Conservation (phyloP, 2,888 invertebrate species). For the Therioaphis trifolii region DNA sequence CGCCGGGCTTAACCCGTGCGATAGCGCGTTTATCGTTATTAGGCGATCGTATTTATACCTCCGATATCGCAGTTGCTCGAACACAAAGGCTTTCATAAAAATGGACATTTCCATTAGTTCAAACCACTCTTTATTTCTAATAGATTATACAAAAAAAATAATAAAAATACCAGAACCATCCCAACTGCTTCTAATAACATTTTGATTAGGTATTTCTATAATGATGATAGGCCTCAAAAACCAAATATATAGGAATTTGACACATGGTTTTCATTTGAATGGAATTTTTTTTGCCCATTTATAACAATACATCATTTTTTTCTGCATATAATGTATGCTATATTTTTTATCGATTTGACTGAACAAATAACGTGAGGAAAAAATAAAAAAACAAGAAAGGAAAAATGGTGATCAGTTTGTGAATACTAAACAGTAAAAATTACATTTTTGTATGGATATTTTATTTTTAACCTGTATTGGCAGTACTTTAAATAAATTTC, state of each 20-base stretch:
- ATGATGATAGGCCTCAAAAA: conserved; percentile 25
- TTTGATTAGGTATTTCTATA: conserved; percentile 37
- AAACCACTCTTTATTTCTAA: background rate
- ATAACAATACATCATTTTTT: conserved; percentile 10
- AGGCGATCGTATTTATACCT: too few relatives aligned
- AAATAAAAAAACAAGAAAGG: conserved; percentile 24
- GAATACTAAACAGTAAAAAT: background rate
- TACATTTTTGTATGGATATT: too few relatives aligned
- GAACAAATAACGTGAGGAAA: conserved; percentile 22
- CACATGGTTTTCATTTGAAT: conserved; percentile 17
- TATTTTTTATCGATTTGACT: conserved; percentile 31
- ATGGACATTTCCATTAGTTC: conserved; percentile 38
- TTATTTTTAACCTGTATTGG: too few relatives aligned
- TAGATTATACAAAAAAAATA: conserved; percentile 5
- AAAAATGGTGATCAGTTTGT: background rate
- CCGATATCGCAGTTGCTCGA: too few relatives aligned
- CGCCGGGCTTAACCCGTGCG: too few relatives aligned
- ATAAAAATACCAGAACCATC: conserved; percentile 8
- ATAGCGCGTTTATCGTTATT: too few relatives aligned
- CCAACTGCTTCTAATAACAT: conserved; percentile 23
- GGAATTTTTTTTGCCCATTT: conserved; percentile 15
- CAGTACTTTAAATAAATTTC: too few relatives aligned
- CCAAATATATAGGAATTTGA: conserved; percentile 19
- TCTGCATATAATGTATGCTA: background rate
- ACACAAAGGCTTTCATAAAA: conserved; percentile 12